Evolutionary conservation across 2,113 vertebrate species (phyloP).

Genomic region (Mungos mungo): DNA sequence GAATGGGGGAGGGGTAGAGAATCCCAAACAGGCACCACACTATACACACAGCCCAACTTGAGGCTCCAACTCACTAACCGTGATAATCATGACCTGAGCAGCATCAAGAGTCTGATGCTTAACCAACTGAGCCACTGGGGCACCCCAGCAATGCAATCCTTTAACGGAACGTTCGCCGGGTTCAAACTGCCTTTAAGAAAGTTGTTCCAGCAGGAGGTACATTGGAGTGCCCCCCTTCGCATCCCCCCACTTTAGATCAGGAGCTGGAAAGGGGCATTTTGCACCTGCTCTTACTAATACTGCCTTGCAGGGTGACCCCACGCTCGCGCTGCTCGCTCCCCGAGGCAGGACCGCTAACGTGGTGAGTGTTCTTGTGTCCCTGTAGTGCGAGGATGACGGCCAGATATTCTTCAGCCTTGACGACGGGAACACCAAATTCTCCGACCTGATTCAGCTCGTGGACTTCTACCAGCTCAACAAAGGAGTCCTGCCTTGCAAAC

Average conservation of each 20-base stretch:
- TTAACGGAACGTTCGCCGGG: no score
- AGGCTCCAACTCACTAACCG: no score
- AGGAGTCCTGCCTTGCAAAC: conserved; percentile 97
- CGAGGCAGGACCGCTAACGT: background rate
- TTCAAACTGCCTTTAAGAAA: background rate
- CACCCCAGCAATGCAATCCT: background rate
- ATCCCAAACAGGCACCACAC: no score
- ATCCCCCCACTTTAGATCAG: no score
- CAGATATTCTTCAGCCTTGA: conserved; percentile 98
- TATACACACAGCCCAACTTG: no score
- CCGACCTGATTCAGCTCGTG: conserved; percentile 98
- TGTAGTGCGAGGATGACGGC: conserved; percentile 96
- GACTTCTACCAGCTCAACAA: conserved; percentile 99
- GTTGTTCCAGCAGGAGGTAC: background rate
- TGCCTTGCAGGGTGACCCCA: fast-evolving
- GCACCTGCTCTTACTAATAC: fast-evolving
- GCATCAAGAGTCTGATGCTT: no score
- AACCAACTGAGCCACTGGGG: no score
- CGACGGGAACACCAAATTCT: conserved; percentile 98
- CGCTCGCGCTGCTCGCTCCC: fast-evolving
- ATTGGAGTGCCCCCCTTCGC: no score
- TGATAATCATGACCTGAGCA: no score
- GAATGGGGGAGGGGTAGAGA: no score
- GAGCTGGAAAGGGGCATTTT: background rate
- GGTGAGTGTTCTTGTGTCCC: conserved; percentile 59